A percentile compares a stretch with the other conserved stretches of the same genome.
These are phyloP conservation scores for Perithous albicinctus DNA, from an alignment of 2,888 invertebrate species.

Conservation along the genomic window DNA sequence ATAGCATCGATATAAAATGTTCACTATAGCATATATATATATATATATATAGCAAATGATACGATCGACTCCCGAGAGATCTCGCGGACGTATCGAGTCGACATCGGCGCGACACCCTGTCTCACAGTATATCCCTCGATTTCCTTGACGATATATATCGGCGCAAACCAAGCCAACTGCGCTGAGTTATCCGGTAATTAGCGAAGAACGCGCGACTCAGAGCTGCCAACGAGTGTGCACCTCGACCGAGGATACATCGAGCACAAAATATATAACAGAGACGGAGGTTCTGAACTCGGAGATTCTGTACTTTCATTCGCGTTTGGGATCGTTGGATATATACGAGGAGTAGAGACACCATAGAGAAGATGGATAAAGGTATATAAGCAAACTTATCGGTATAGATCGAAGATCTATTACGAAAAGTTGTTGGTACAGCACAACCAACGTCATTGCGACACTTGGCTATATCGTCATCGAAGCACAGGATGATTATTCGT, in stretches of 20 bases:
- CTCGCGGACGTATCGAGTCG: conserved; percentile 65
- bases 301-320: background rate
- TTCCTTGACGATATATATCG: conserved; percentile 65
- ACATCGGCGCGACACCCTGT: conserved; percentile 69
- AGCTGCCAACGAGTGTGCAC: conserved; percentile 64
- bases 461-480: conserved; percentile 10
- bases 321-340: conserved; percentile 7
- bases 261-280: conserved; percentile 76
- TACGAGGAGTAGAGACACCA: too few species aligned
- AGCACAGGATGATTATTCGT: conserved; percentile 16
- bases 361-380: conserved; percentile 14
- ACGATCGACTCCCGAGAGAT: conserved; percentile 69
- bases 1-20: conserved; percentile 63
- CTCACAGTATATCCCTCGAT: conserved; percentile 51
- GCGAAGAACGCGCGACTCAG: conserved; percentile 71
- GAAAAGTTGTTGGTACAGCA: conserved; percentile 12
- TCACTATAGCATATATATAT: conserved; percentile 34
- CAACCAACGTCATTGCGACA: conserved; percentile 13
- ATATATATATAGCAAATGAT: conserved; percentile 64
- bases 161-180: conserved; percentile 63
- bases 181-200: conserved; percentile 79
- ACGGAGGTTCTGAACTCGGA: conserved; percentile 3
- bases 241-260: conserved; percentile 71
- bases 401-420: conserved; percentile 41
- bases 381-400: background rate